phyloP scores from a whole-genome alignment of 35 echinoderm and acorn worm species.

The Eucidaris tribuloides region DNA sequence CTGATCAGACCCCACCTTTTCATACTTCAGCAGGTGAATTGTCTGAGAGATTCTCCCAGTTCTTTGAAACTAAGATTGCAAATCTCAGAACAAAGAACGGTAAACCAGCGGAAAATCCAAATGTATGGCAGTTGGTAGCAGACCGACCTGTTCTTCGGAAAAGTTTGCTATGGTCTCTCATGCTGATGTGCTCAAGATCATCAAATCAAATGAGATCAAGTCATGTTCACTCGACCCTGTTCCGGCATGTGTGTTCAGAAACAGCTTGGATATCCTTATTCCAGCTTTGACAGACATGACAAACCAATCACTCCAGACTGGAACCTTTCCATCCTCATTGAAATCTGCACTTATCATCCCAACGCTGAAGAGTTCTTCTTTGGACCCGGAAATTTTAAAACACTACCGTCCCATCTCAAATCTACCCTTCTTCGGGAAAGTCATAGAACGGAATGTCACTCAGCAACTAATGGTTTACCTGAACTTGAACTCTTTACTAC shows the following conservation, averaged over 20 bases:
- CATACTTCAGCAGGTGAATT: no score
- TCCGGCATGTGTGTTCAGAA: background rate
- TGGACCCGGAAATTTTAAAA: background rate
- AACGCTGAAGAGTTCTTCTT: background rate
- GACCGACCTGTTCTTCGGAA: background rate
- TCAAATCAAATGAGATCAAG: conserved; percentile 10
- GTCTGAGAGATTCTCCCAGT: no score
- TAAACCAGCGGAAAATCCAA: no score
- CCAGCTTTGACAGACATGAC: background rate
- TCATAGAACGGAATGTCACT: conserved; percentile 23
- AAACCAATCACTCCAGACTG: conserved; percentile 7
- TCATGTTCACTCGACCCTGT: conserved; percentile 15
- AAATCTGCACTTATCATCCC: conserved; percentile 19
- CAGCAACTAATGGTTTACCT: background rate
- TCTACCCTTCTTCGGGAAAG: background rate
- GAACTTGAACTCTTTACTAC: background rate
- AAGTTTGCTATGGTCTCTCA: conserved; percentile 2
- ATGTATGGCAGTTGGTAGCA: no score
- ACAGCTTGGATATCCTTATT: background rate
- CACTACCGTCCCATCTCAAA: conserved; percentile 8
- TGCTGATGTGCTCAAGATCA: conserved; percentile 1
- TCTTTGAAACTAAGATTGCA: no score
- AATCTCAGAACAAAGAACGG: no score
- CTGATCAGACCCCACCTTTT: no score
- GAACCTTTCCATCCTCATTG: background rate